A percentile compares a stretch with the other conserved stretches of the same genome.
These are phyloP conservation scores for Plutella xylostella DNA, from an alignment of 2,888 invertebrate species.

Conservation along the genomic window DNA sequence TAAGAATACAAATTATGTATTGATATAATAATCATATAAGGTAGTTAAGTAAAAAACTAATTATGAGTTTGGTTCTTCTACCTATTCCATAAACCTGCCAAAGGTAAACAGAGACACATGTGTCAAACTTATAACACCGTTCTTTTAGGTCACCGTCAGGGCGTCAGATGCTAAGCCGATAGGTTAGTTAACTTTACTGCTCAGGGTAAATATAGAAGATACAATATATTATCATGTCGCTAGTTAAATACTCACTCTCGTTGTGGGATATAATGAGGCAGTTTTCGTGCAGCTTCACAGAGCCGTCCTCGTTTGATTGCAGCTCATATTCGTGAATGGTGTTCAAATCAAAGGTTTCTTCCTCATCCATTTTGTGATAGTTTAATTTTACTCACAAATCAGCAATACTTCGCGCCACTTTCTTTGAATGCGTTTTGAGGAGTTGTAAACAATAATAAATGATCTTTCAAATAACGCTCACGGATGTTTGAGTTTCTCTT, in stretches of 20 bases:
- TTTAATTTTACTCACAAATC: neutral
- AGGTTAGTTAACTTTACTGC: neutral
- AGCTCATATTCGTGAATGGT: conserved; percentile 5
- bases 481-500: too few species aligned
- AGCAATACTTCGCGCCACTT: conserved; percentile 2
- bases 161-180: too few species aligned
- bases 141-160: too few species aligned
- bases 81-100: too few species aligned
- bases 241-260: conserved; percentile 4
- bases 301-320: conserved; percentile 6
- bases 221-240: neutral
- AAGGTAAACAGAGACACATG: too few species aligned
- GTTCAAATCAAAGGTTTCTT: conserved; percentile 5
- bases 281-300: conserved; percentile 5
- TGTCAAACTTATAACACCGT: too few species aligned
- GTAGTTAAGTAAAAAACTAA: too few species aligned
- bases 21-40: too few species aligned
- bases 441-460: neutral
- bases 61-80: too few species aligned
- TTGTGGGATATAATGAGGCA: conserved; percentile 4
- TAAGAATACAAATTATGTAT: neutral
- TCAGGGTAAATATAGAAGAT: neutral
- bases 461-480: conserved; percentile 8
- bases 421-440: neutral
- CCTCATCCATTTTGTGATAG: conserved; percentile 2